These are phyloP conservation scores for Idaea straminata DNA, from an alignment of 2,888 invertebrate genomes.

Conservation along the genomic window DNA sequence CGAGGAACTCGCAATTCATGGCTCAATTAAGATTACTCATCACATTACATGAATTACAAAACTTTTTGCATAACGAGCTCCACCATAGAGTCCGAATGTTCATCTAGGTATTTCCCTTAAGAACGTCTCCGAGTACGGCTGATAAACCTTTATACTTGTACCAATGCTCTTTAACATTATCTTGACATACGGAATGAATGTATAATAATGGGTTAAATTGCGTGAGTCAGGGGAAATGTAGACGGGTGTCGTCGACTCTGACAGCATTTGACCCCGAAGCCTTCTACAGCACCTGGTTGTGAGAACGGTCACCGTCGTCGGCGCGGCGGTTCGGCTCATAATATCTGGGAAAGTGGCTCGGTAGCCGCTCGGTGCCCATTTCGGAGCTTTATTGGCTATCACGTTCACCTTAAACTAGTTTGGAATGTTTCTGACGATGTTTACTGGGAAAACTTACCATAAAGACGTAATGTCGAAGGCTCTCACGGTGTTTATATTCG, in stretches of 20 bases:
- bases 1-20: constrained; percentile 44
- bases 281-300: constrained; percentile 43
- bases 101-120: no score
- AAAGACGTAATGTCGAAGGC: constrained; percentile 45
- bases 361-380: constrained; percentile 66
- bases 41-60: constrained; percentile 38
- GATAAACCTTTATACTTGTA: constrained; percentile 26
- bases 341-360: constrained; percentile 68
- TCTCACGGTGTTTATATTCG: constrained; percentile 64
- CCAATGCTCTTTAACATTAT: constrained; percentile 24
- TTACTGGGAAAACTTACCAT: constrained; percentile 36
- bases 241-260: constrained; percentile 19
- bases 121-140: no score
- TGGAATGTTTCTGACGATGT: constrained; percentile 63
- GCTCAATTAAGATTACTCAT: constrained; percentile 46
- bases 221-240: constrained; percentile 24
- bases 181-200: constrained; percentile 27
- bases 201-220: constrained; percentile 26
- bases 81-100: constrained; percentile 25
- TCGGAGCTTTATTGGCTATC: constrained; percentile 72
- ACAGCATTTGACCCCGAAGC: constrained; percentile 50
- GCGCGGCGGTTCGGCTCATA: constrained; percentile 36
- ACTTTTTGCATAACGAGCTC: constrained; percentile 41
- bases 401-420: constrained; percentile 71
- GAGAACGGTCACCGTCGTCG: constrained; percentile 49